Evolutionary conservation across 2,113 vertebrate genomes (phyloP), one percentile per base, ranked within the genome.

Genomic region (Psilopsiagon aymara): DNA sequence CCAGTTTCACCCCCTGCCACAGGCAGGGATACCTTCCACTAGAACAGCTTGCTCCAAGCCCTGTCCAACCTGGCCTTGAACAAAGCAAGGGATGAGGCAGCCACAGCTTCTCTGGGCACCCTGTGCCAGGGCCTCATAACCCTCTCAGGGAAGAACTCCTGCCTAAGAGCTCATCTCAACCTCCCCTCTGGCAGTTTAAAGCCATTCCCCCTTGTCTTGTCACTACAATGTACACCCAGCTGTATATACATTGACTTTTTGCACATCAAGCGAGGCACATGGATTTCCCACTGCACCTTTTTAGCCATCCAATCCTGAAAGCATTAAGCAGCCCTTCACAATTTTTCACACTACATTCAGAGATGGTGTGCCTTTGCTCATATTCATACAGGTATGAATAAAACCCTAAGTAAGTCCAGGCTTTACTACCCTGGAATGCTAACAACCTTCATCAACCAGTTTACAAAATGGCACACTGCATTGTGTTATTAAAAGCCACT

Each of bases 201-300:
- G 55, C 13, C 55, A 59, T 59, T n/a, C 55, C 55, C 33, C 33
- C 13, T 59, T 14, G 55, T 21, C 31, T 13, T 57, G 55, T n/a
- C 55, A 9, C 33, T 59, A n/a, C 33, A 59, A 59, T 23, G 33
- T 59, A 59, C 33, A n/a, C n/a, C 10, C 15, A 62, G 41, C 47
- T 41, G 8, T 5, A 29, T 10, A 17, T 9, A 29, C 11, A 11
- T 2, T 15, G 33, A 64, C 39, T 21, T 71, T 69, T 4, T 17
- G 23, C 39, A 12, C 33, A 39, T 37, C 37, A 16, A 3, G 13
- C 17, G 2, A 0, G 25, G 31, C 27, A 29, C 12, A 3, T 11
- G 57, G 37, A 21, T 41, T 67, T 78, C 51, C 37, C 57, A 14
- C 5, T 35, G 29, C 51, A 62, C 51, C 12, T 41, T 24, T 10